phyloP scores from a whole-genome alignment of 2,113 vertebrate species.

The Pluvianellus socialis region DNA sequence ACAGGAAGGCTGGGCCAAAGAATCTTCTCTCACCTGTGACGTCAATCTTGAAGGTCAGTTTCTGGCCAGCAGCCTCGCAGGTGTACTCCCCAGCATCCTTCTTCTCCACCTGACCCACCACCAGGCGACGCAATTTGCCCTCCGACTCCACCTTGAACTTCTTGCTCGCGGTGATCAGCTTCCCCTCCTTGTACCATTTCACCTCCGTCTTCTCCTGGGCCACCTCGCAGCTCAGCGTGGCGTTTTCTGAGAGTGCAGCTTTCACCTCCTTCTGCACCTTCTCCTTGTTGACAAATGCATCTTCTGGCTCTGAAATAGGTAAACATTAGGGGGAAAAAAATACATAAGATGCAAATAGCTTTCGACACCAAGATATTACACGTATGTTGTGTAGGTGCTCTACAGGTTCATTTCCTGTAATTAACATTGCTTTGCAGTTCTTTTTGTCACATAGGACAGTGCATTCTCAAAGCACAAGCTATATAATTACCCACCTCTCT shows the following conservation, averaged over 20 bases:
- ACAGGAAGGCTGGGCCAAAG: neutral
- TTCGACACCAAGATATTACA: neutral
- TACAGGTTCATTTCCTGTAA: neutral
- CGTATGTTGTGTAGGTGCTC: neutral
- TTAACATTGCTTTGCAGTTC: neutral
- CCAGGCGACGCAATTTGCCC: no score
- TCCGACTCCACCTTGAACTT: no score
- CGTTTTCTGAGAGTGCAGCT: neutral
- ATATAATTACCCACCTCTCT: neutral
- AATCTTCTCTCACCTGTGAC: neutral
- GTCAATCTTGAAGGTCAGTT: no score
- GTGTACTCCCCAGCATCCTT: no score
- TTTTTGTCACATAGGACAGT: neutral
- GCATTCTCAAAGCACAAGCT: rapidly evolving
- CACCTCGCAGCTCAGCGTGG: conserved; percentile 42
- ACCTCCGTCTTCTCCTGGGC: conserved; percentile 3
- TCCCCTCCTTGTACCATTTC: no score
- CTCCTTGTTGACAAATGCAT: neutral
- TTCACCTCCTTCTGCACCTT: conserved; percentile 73
- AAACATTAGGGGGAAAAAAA: neutral
- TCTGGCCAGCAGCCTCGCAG: no score
- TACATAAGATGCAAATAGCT: rapidly evolving
- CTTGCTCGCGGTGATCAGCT: no score
- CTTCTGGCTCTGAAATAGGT: neutral
- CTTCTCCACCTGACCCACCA: no score